Percentiles rank a stretch among this genome's conserved stretches.
These are phyloP conservation scores for Sebastes schlegelii DNA, from an alignment of 2,113 vertebrate species.

Conservation along the genomic window DNA sequence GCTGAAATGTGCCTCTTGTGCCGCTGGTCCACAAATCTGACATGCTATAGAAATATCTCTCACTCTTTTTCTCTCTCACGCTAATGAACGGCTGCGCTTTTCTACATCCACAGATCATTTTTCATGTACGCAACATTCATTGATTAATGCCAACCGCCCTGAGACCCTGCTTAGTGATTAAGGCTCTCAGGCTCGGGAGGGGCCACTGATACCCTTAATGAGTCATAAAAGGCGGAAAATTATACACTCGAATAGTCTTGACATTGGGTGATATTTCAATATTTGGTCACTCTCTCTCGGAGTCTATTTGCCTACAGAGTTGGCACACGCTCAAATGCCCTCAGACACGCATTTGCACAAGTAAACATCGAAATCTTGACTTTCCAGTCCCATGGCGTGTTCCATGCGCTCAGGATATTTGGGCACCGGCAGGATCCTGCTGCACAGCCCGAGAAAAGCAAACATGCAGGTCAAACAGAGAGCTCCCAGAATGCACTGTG, in stretches of 20 bases:
- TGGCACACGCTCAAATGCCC: constrained; percentile 65
- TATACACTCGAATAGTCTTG: constrained; percentile 62
- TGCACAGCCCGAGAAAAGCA: constrained; percentile 67
- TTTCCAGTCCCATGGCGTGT: constrained; percentile 62
- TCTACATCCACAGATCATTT: constrained; percentile 57
- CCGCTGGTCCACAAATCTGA: constrained; percentile 44
- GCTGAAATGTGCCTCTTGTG: constrained; percentile 68
- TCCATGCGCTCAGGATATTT: constrained; percentile 67
- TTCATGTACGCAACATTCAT: constrained; percentile 58
- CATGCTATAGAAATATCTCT: constrained; percentile 15
- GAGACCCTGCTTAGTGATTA: constrained; percentile 67
- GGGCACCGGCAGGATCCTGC: constrained; percentile 58
- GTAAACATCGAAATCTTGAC: constrained; percentile 77
- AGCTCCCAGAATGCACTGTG: constrained; percentile 67
- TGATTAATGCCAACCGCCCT: constrained; percentile 62
- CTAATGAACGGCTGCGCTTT: constrained; percentile 54
- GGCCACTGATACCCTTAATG: constrained; percentile 58
- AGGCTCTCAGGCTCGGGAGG: constrained; percentile 57
- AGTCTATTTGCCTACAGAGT: constrained; percentile 70
- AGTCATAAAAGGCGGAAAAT: constrained; percentile 64
- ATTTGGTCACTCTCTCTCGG: constrained; percentile 64
- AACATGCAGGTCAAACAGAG: constrained; percentile 76
- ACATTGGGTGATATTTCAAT: constrained; percentile 74
- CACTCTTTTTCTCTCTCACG: constrained; percentile 14
- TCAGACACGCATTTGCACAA: constrained; percentile 70